Evolutionary conservation across 2,113 vertebrate species (phyloP), one percentile per base, ranked within the genome.

Genomic region (Anas platyrhynchos): DNA sequence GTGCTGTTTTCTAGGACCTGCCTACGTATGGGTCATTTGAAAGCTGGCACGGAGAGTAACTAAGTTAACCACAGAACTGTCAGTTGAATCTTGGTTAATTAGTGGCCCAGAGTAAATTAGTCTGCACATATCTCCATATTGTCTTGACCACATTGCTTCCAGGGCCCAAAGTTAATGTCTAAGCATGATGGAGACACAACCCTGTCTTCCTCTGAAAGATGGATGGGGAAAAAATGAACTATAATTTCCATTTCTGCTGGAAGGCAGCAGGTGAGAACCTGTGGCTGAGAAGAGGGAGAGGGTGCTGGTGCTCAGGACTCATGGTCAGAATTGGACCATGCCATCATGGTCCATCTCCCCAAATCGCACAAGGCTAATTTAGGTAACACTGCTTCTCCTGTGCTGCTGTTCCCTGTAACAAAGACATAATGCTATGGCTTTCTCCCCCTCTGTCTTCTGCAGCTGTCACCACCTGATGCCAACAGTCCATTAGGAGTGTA

Each of bases 261-360:
- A 52, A 34, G 31, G n/a, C 5, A 66, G 16, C 7, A 18, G 9
- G 4, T 36, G 26, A 11, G 22, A 71, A 1, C 4, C 22, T 84
- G 5, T 2, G 7, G 8, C 6, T 16, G 13, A 38, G 20, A 38
- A 50, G 16, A 74, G 22, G 25, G 26, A 41, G 7, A 7, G 31
- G 4, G 1, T 75, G 52, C 5, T 2, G 4, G 16, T 16, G 26
- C 9, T 85, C 43, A 13, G 31, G 23, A 34, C 6, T 75, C 0
- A 0, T 14, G 8, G 14, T 86, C 44, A 27, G 59, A 50, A n/a
- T 8, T 34, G 31, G n/a, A 25, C 43, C 21, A 1, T 5, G 5
- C 9, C 4, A 0, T 34, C 29, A 1, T 1, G 12, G 8, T 1
- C 1, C 1, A 5, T 17, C 9, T 41, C 16, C 11, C 3, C 58